A percentile compares a stretch with the other conserved stretches of the same genome.
phyloP scores from a whole-genome alignment of 2,888 invertebrate species.

The Elysia crispata region DNA sequence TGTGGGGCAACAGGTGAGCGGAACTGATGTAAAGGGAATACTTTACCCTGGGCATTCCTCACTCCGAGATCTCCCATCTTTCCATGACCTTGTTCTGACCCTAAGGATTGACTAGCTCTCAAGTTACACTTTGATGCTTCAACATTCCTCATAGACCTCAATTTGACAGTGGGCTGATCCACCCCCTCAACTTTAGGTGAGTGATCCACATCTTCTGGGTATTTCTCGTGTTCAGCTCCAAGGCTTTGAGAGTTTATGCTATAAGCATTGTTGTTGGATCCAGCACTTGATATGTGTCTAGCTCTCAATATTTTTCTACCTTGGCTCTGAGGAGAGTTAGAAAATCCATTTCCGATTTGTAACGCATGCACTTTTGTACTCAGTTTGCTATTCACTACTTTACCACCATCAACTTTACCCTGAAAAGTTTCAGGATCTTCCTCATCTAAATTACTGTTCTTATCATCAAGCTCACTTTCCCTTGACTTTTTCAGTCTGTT shows the following conservation, averaged over 20 bases:
- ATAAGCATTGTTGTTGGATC: background rate
- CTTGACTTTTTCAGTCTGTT: background rate
- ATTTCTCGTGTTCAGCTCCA: too few species aligned
- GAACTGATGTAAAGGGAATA: conserved; percentile 22
- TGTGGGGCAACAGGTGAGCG: too few species aligned
- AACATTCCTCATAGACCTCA: too few species aligned
- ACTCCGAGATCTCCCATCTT: conserved; percentile 40
- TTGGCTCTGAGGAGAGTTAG: too few species aligned
- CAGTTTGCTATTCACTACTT: background rate
- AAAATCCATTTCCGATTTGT: too few species aligned
- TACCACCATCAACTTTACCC: background rate
- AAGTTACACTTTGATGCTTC: too few species aligned
- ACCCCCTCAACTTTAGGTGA: too few species aligned
- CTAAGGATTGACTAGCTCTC: too few species aligned
- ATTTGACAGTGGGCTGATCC: too few species aligned
- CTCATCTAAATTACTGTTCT: background rate
- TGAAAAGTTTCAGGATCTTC: background rate
- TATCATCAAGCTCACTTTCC: background rate
- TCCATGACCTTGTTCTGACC: too few species aligned
- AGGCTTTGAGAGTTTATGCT: background rate
- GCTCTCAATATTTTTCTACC: background rate
- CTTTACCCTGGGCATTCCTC: conserved; percentile 39
- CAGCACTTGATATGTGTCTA: background rate
- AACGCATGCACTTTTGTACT: too few species aligned
- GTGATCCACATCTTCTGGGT: too few species aligned